Percentiles rank a stretch among this genome's conserved stretches.
phyloP scores from a whole-genome alignment of 2,888 invertebrate species.

The Falcaria lacertinaria region DNA sequence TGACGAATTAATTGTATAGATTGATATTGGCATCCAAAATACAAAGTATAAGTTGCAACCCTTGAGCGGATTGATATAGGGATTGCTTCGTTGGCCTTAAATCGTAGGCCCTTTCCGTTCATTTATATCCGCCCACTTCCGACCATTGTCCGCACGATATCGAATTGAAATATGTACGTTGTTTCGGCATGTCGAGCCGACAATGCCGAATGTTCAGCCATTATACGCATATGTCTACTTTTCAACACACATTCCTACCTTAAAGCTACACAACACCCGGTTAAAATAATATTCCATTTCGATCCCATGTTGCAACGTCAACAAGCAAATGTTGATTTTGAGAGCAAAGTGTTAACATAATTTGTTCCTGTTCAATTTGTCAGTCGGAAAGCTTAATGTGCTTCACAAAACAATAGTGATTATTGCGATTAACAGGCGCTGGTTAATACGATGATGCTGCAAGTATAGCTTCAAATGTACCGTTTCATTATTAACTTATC shows the following conservation, averaged over 20 bases:
- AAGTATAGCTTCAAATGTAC: too few relatives aligned
- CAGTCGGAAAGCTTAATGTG: slow-evolving; percentile 37
- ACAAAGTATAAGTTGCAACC: not conserved
- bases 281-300: slow-evolving; percentile 41
- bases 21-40: too few relatives aligned
- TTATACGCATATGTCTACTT: slow-evolving; percentile 5
- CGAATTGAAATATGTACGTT: slow-evolving; percentile 77
- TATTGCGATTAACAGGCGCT: slow-evolving; percentile 25
- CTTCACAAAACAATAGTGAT: slow-evolving; percentile 40
- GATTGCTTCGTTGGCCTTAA: slow-evolving; percentile 51
- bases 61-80: not conserved
- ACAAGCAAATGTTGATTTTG: slow-evolving; percentile 45
- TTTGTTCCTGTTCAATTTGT: slow-evolving; percentile 41
- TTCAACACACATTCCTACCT: slow-evolving; percentile 3
- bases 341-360: slow-evolving; percentile 46
- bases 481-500: not conserved
- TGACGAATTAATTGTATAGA: too few relatives aligned
- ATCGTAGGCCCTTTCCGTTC: slow-evolving; percentile 71
- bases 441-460: too few relatives aligned
- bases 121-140: slow-evolving; percentile 75
- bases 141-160: slow-evolving; percentile 71
- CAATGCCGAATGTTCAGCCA: slow-evolving; percentile 31
- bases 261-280: slow-evolving; percentile 15
- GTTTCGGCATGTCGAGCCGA: slow-evolving; percentile 63
- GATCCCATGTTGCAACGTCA: slow-evolving; percentile 32